phyloP scores from a whole-genome alignment of 2,888 invertebrate species.

The Diploptera punctata region DNA sequence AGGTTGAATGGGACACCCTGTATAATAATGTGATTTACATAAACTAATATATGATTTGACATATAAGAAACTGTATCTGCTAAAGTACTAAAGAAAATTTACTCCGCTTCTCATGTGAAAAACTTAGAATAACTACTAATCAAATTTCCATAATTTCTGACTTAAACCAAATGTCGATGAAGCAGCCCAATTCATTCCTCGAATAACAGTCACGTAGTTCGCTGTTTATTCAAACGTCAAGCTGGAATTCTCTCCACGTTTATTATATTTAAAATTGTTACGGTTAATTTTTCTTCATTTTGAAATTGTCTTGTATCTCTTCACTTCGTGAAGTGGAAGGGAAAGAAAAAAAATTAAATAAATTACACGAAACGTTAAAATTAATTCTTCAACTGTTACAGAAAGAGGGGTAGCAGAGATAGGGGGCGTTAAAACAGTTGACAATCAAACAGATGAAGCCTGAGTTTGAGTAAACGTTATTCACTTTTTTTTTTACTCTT shows the following conservation, averaged over 20 bases:
- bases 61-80: no score
- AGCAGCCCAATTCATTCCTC: neutral
- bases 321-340: neutral
- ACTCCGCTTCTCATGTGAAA: no score
- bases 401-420: neutral
- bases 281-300: constrained; percentile 21
- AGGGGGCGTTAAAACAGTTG: constrained; percentile 25
- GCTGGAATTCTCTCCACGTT: neutral
- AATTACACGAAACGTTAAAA: constrained; percentile 25
- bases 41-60: no score
- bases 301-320: neutral
- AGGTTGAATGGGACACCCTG: no score
- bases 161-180: no score
- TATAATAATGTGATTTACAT: no score
- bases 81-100: no score
- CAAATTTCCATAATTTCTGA: no score
- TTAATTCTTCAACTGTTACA: constrained; percentile 18
- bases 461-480: constrained; percentile 27
- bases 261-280: constrained; percentile 14
- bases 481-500: constrained; percentile 17
- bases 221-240: neutral
- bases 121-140: no score
- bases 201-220: neutral
- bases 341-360: neutral
- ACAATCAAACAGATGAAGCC: constrained; percentile 33